phyloP scores from a whole-genome alignment of 2,888 invertebrate species.

The Eremobia ochroleuca region DNA sequence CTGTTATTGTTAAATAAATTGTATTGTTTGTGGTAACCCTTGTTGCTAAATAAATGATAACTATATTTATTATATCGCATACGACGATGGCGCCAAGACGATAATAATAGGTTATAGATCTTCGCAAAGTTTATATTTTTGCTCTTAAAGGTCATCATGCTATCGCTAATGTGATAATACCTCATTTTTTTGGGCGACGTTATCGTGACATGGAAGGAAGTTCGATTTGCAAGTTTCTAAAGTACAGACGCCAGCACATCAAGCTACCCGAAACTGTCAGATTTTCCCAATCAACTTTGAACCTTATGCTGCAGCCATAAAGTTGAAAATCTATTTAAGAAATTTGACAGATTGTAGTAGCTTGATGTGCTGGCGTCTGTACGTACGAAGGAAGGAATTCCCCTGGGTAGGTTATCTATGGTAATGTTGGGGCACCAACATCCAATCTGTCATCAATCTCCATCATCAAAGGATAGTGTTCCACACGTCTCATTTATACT shows the following conservation, averaged over 20 bases:
- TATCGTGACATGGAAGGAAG: slow-evolving; percentile 16
- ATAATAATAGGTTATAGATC: not conserved
- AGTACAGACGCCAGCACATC: too few relatives aligned
- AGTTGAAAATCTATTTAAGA: too few relatives aligned
- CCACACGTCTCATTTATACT: not conserved
- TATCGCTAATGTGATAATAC: slow-evolving; percentile 8
- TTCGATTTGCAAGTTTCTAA: not conserved
- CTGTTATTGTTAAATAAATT: not conserved
- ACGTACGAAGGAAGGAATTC: too few relatives aligned
- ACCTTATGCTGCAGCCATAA: too few relatives aligned
- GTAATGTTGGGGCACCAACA: not conserved
- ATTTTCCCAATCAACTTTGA: too few relatives aligned
- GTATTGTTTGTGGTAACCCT: not conserved
- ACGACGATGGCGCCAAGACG: slow-evolving; percentile 1
- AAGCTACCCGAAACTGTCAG: too few relatives aligned
- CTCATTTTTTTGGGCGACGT: not conserved
- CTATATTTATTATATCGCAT: not conserved
- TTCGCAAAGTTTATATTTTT: not conserved
- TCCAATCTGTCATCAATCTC: not conserved
- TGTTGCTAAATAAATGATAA: not conserved
- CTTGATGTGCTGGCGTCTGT: too few relatives aligned
- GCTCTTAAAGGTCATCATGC: not conserved
- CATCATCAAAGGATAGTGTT: not conserved
- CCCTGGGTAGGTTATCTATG: too few relatives aligned
- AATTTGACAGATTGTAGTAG: too few relatives aligned